A percentile compares a stretch with the other conserved stretches of the same genome.
Conservation (phyloP, 2,888 invertebrate species). For the Ypsolopha sequella region DNA sequence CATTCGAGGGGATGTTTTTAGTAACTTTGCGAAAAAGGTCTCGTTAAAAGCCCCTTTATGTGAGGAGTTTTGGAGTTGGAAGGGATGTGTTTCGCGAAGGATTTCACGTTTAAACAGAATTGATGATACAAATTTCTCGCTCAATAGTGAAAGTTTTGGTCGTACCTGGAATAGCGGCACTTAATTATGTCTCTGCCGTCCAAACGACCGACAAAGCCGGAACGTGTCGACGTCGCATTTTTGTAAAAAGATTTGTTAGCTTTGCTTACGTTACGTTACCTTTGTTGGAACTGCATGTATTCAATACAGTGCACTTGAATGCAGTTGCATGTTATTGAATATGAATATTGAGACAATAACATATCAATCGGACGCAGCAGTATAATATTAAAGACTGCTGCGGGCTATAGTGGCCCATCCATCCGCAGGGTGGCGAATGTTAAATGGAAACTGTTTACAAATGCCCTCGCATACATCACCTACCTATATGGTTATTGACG, state of each 20-base stretch:
- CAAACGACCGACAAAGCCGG: neutral
- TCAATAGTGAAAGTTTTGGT: conserved; percentile 2
- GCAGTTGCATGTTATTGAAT: neutral
- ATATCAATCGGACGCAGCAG: neutral
- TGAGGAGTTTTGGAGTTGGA: conserved; percentile 54
- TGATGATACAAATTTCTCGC: conserved; percentile 34
- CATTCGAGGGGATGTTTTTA: conserved; percentile 63
- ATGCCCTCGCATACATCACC: neutral
- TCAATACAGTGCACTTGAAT: neutral
- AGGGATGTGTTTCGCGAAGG: conserved; percentile 28
- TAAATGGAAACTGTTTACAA: conserved; percentile 1
- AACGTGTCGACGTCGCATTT: no score
- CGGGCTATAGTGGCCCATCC: conserved; percentile 10
- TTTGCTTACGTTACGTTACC: no score
- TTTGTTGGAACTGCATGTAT: neutral
- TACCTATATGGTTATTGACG: conserved; percentile 33
- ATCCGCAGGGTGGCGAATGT: neutral
- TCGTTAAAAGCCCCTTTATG: conserved; percentile 63
- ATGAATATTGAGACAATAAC: neutral
- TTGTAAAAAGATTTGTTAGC: no score
- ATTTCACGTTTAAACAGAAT: conserved; percentile 42
- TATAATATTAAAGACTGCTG: conserved; percentile 2
- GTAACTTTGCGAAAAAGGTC: conserved; percentile 58
- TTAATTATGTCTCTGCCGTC: neutral
- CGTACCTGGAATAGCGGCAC: neutral